Percentiles rank a stretch among this genome's conserved stretches.
Evolutionary conservation across 1,140 invertebrate species (phyloP).

Genomic region (Grapholita molesta): DNA sequence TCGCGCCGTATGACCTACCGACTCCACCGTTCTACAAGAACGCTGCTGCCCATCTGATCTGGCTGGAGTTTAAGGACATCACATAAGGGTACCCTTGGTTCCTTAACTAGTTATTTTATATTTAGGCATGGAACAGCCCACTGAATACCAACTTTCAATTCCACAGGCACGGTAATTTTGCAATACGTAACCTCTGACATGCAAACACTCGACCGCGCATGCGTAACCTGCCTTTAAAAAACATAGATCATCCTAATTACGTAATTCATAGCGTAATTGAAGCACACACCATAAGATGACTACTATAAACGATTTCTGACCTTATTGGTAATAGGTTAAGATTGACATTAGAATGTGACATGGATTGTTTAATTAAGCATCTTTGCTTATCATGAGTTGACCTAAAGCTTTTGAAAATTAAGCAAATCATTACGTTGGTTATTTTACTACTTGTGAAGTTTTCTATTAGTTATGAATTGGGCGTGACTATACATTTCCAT

Average conservation of each 20-base stretch:
- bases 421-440: background rate
- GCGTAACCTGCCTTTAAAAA: slow-evolving; percentile 2
- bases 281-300: background rate
- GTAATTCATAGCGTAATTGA: background rate
- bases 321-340: background rate
- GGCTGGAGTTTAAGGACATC: too few species aligned
- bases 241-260: background rate
- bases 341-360: background rate
- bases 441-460: too few species aligned
- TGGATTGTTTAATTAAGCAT: background rate
- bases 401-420: background rate
- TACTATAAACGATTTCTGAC: background rate
- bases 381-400: background rate
- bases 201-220: slow-evolving; percentile 5
- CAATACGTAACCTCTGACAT: slow-evolving; percentile 5
- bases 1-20: too few species aligned
- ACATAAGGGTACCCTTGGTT: too few species aligned
- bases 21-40: too few species aligned
- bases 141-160: background rate
- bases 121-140: background rate
- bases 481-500: too few species aligned
- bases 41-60: too few species aligned
- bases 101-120: too few species aligned
- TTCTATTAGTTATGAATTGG: too few species aligned
- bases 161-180: background rate